Evolutionary conservation across 2,797 vertebrate genomes (phyloP), one percentile per base, ranked within the genome.

Genomic region (Poliocrania exsul): DNA sequence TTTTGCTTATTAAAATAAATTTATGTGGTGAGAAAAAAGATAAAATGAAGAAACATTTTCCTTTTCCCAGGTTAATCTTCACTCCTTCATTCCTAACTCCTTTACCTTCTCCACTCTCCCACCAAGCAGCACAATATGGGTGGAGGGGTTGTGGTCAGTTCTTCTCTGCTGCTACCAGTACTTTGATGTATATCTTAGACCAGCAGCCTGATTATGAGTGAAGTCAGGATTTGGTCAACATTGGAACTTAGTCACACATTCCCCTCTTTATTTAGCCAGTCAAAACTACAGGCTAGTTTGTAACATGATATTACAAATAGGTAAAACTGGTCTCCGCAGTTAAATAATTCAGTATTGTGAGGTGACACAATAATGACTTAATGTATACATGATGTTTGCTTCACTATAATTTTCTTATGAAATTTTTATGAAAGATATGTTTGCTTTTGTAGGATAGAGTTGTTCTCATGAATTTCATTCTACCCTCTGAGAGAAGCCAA

Each of bases 121-220:
- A 29, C 13, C 1, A 7, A 69, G 38, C 37, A 47, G 18, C 29
- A n/a, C 10, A 46, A 3, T 0, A 0, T 12, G 5, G 4, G 4
- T 62, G 17, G n/a, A 44, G 10, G 15, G 3, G 9, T 5, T 73
- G 10, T 1, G 2, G 12, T 61, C 13, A 37, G 5, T 33, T 87
- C n/a, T 28, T 69, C 25, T 57, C 51, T 72, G 13, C 26, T 80
- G 14, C 26, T 88, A 42, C 18, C 51, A n/a, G 19, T 17, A 42
- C 26, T 25, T 0, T 62, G 37, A 86, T 18, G 1, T 66, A 7
- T 29, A 17, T 38, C 17, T 69, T 25, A 70, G 38, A 62, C 31
- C 21, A 40, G 26, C 14, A 62, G 8, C 13, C 31, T 74, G 37
- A 60, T 2, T 50, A 20, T 15, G 23, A 74, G 5, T 7, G 33